Evolutionary conservation across 2,888 invertebrate species (phyloP).

Genomic region (Synanthedon vespiformis): DNA sequence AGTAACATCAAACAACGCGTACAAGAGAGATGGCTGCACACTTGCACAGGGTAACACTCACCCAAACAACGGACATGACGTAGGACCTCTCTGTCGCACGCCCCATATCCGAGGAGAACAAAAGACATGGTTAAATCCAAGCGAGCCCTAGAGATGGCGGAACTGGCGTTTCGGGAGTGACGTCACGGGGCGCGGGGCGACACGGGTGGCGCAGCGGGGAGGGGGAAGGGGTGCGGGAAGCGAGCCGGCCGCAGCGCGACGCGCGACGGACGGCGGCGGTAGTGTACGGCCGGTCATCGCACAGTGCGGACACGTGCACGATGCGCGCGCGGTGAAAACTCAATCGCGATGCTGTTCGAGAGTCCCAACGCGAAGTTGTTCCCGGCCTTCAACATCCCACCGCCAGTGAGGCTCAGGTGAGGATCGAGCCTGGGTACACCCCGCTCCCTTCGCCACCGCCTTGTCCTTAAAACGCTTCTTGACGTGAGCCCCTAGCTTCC

Average conservation of each 20-base stretch:
- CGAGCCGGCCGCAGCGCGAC: slow-evolving; percentile 20
- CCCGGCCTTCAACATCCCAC: slow-evolving; percentile 78
- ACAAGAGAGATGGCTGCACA: slow-evolving; percentile 15
- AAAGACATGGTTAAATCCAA: slow-evolving; percentile 14
- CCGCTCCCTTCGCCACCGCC: slow-evolving; percentile 8
- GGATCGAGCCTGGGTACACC: slow-evolving; percentile 17
- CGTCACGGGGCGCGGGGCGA: slow-evolving; percentile 43
- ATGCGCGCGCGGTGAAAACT: slow-evolving; percentile 51
- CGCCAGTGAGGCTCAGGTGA: slow-evolving; percentile 73
- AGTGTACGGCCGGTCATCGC: slow-evolving; percentile 55
- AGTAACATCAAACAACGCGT: slow-evolving; percentile 9
- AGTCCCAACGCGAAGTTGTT: slow-evolving; percentile 78
- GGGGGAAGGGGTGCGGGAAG: slow-evolving; percentile 6
- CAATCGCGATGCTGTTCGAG: slow-evolving; percentile 76
- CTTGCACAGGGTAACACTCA: neutral
- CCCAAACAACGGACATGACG: too few species aligned
- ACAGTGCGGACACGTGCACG: slow-evolving; percentile 38
- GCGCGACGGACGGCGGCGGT: slow-evolving; percentile 15
- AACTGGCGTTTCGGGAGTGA: slow-evolving; percentile 29
- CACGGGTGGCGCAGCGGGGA: slow-evolving; percentile 6
- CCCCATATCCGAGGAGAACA: slow-evolving; percentile 9
- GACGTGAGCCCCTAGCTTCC: slow-evolving; percentile 12
- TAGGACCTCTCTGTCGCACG: neutral
- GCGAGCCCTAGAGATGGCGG: slow-evolving; percentile 21
- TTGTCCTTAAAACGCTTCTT: neutral